These are phyloP conservation scores for Corbicula japonica DNA, from an alignment of 2,888 invertebrate species.

Conservation along the genomic window DNA sequence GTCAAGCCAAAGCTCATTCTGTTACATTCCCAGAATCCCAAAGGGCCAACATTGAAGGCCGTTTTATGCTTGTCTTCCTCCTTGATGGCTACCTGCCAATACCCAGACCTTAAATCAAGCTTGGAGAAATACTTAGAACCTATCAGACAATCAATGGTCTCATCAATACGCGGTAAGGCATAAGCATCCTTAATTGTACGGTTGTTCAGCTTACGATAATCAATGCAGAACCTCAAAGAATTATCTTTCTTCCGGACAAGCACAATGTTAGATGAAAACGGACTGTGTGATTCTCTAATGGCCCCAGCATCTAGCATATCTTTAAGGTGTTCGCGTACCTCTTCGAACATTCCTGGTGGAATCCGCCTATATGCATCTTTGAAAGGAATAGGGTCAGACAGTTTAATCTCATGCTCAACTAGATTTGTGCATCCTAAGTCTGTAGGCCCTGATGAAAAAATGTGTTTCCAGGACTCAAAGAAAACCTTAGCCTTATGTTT, in stretches of 20 bases:
- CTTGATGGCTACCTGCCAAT: constrained; percentile 9
- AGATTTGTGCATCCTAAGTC: constrained; percentile 8
- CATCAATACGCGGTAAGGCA: not conserved
- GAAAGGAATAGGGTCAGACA: constrained; percentile 1
- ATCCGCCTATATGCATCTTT: not conserved
- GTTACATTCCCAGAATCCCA: not conserved
- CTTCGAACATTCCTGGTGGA: constrained; percentile 2
- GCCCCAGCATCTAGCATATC: constrained; percentile 9
- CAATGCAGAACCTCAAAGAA: not conserved
- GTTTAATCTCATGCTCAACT: not conserved
- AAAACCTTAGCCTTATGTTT: not conserved
- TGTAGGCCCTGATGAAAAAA: constrained; percentile 1
- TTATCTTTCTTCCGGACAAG: not conserved
- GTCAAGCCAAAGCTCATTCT: not conserved
- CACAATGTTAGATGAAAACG: not conserved
- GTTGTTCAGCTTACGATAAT: not conserved
- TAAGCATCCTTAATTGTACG: not conserved
- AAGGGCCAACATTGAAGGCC: not conserved
- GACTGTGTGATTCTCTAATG: not conserved
- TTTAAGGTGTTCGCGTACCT: constrained; percentile 3
- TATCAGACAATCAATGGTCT: constrained; percentile 1
- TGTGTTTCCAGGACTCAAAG: not conserved
- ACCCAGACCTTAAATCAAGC: constrained; percentile 1
- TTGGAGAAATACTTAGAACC: constrained; percentile 9
- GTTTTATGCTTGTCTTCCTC: not conserved